Evolutionary conservation across 1,140 invertebrate species (phyloP).

Genomic region (Caenorhabditis elegans): WBcel235 BX284602.5:11929501-11930000

Average conservation of each 20-base stretch:
- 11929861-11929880: background rate
- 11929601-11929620: too few species aligned
- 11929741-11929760: background rate
- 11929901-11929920: conserved; percentile 6
- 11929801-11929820: conserved; percentile 19
- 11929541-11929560: too few species aligned
- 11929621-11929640: too few species aligned
- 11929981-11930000: too few species aligned
- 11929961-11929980: too few species aligned
- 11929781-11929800: conserved; percentile 32
- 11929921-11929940: background rate
- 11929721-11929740: conserved; percentile 24
- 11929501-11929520: too few species aligned
- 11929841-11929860: conserved; percentile 12
- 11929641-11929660: too few species aligned
- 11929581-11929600: too few species aligned
- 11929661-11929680: background rate
- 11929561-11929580: too few species aligned
- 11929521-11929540: too few species aligned
- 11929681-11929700: conserved; percentile 13
- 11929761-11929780: background rate
- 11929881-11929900: background rate
- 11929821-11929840: background rate
- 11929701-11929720: conserved; percentile 1
- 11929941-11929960: too few species aligned